These are phyloP conservation scores for Anthopleura xanthogrammica DNA, from an alignment of 92 coral and sea anemone genomes.

Conservation along the genomic window DNA sequence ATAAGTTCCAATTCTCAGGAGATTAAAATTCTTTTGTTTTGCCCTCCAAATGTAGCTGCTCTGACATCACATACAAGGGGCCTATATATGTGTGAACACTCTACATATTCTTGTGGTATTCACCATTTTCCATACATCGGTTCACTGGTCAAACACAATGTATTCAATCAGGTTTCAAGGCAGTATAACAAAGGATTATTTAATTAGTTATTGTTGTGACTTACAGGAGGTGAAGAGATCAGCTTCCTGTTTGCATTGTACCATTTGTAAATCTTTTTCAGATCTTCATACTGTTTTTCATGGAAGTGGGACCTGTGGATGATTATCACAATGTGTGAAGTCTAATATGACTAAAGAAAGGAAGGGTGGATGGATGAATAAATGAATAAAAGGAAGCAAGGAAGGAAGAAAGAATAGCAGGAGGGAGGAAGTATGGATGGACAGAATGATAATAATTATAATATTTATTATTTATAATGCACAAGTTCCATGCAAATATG, in stretches of 20 bases:
- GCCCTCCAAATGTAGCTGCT: too few relatives aligned
- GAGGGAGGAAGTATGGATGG: background rate
- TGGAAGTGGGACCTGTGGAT: constrained; percentile 62
- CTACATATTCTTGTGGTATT: too few relatives aligned
- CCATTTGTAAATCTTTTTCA: constrained; percentile 91
- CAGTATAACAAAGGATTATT: too few relatives aligned
- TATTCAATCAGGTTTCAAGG: too few relatives aligned
- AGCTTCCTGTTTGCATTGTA: constrained; percentile 85
- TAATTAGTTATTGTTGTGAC: constrained; percentile 12
- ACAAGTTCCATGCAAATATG: background rate
- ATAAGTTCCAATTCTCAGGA: too few relatives aligned
- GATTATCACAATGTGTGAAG: background rate
- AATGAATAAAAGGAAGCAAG: background rate
- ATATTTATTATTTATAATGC: too few relatives aligned
- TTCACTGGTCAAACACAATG: too few relatives aligned
- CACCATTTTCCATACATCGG: too few relatives aligned
- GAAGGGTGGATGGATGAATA: background rate
- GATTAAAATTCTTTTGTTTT: too few relatives aligned
- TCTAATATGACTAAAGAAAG: background rate
- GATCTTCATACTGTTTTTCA: constrained; percentile 92
- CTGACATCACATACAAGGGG: too few relatives aligned
- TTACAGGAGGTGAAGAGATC: constrained; percentile 86
- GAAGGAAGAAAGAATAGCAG: background rate
- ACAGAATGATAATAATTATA: too few relatives aligned
- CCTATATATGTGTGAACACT: too few relatives aligned